These are phyloP conservation scores for Hippocampus mohnikei DNA, from an alignment of 2,113 vertebrate genomes.

Conservation along the genomic window DNA sequence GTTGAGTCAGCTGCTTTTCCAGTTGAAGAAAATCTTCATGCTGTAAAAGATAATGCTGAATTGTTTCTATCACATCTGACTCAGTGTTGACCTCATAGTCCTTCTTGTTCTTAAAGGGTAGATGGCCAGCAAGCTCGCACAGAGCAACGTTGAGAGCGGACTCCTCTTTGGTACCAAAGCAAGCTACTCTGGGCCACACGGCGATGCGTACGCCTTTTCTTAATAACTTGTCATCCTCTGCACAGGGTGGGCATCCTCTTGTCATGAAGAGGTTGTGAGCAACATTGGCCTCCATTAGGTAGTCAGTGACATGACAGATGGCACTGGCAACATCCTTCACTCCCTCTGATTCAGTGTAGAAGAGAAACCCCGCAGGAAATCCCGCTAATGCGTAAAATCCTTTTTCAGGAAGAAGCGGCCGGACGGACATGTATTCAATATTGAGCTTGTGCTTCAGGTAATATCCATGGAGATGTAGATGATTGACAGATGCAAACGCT, in stretches of 20 bases:
- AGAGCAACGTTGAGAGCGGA: conserved; percentile 85
- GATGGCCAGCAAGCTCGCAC: conserved; percentile 88
- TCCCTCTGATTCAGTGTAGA: conserved; percentile 65
- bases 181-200: conserved; percentile 80
- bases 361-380: conserved; percentile 80
- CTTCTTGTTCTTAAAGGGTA: conserved; percentile 76
- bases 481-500: conserved; percentile 88
- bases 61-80: conserved; percentile 61
- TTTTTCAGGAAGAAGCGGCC: conserved; percentile 62
- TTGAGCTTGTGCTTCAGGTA: conserved; percentile 77
- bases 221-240: conserved; percentile 1
- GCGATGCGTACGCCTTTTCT: conserved; percentile 76
- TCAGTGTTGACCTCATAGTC: conserved; percentile 78
- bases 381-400: conserved; percentile 60
- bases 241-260: conserved; percentile 73
- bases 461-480: conserved; percentile 86
- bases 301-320: conserved; percentile 75
- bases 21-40: conserved; percentile 67
- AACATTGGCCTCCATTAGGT: conserved; percentile 68
- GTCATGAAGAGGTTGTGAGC: conserved; percentile 86
- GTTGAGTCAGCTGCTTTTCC: conserved; percentile 61
- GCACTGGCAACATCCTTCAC: conserved; percentile 54
- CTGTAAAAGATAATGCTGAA: conserved; percentile 73
- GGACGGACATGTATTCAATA: conserved; percentile 70
- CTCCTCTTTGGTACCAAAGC: conserved; percentile 80